phyloP scores from a whole-genome alignment of 2,797 vertebrate genomes.

The Microhierax caerulescens region DNA sequence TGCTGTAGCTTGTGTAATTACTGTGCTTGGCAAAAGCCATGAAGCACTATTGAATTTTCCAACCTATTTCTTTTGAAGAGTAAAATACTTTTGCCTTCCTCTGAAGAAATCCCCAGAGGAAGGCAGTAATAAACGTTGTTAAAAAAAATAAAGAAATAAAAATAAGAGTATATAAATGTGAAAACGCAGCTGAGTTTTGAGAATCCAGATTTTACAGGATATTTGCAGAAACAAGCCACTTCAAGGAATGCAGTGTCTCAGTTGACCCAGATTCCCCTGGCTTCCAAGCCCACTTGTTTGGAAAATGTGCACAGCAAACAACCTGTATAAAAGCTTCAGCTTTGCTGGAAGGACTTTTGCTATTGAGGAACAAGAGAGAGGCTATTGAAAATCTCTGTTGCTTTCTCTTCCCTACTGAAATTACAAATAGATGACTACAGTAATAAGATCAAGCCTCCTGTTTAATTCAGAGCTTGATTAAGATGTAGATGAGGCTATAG shows the following conservation, averaged over 20 bases:
- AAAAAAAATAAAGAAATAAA: not conserved
- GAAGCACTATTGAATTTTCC: constrained; percentile 49
- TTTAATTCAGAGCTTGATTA: constrained; percentile 53
- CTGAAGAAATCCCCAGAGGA: constrained; percentile 36
- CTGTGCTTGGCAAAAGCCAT: not conserved
- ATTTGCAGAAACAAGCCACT: not conserved
- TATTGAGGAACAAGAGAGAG: not conserved
- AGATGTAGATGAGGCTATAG: not conserved
- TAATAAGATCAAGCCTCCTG: not conserved
- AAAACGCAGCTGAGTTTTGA: not conserved
- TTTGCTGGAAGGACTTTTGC: not conserved
- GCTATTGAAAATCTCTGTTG: not conserved
- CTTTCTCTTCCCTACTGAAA: not conserved
- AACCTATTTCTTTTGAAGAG: constrained; percentile 37
- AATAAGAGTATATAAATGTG: not conserved
- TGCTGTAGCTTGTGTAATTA: constrained; percentile 51
- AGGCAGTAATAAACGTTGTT: not conserved
- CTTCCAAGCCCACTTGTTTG: not conserved
- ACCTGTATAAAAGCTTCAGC: not conserved
- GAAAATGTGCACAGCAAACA: not conserved
- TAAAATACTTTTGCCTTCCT: constrained; percentile 12
- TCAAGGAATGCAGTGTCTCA: not conserved
- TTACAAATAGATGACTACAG: constrained; percentile 11
- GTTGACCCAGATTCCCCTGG: not conserved
- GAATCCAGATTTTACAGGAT: not conserved